These are phyloP conservation scores for Drosophila repleta DNA, from an alignment of 1,140 invertebrate genomes.

Conservation along the genomic window DNA sequence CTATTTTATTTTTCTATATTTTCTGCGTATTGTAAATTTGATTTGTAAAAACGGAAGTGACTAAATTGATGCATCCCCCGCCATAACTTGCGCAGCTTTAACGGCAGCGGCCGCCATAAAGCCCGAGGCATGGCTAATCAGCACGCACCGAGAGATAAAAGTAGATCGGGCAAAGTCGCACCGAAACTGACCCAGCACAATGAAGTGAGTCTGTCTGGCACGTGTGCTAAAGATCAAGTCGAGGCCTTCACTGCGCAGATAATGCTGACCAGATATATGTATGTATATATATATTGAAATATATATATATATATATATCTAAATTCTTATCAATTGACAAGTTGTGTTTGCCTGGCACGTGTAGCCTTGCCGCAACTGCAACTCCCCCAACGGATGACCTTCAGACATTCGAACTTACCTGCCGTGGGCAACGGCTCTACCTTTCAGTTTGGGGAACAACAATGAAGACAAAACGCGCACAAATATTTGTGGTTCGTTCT, in stretches of 20 bases:
- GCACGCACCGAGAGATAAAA: slow-evolving; percentile 42
- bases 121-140: slow-evolving; percentile 63
- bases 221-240: neutral
- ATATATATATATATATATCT: neutral
- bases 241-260: neutral
- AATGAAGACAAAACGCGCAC: neutral
- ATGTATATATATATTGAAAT: neutral
- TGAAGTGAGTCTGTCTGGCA: slow-evolving; percentile 1
- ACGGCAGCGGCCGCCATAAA: slow-evolving; percentile 16
- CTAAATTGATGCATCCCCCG: slow-evolving; percentile 68
- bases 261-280: neutral
- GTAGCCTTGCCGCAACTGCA: neutral
- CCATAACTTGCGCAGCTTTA: slow-evolving; percentile 37
- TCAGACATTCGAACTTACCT: slow-evolving; percentile 11
- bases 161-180: slow-evolving; percentile 5
- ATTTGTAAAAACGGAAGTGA: slow-evolving; percentile 56
- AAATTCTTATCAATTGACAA: slow-evolving; percentile 3
- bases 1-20: neutral
- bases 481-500: slow-evolving; percentile 2
- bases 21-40: neutral
- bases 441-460: neutral
- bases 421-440: neutral
- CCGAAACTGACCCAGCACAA: slow-evolving; percentile 50
- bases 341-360: slow-evolving; percentile 15
- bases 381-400: slow-evolving; percentile 5